Percentiles rank a stretch among this genome's conserved stretches.
These are phyloP conservation scores for Syngnathus floridae DNA, from an alignment of 2,113 vertebrate genomes.

Conservation along the genomic window DNA sequence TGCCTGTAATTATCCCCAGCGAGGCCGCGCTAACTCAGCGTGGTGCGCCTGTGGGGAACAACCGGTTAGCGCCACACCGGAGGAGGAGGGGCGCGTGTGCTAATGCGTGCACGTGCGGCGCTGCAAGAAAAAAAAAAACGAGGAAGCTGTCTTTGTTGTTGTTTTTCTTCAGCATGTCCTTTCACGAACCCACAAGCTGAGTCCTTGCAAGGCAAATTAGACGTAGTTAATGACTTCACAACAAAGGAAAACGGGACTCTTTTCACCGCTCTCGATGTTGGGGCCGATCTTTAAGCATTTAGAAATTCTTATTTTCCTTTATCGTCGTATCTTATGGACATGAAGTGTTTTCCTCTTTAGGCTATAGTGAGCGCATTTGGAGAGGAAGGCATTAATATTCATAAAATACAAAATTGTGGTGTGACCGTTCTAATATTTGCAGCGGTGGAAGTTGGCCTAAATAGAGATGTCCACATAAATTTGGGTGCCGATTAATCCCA, in stretches of 20 bases:
- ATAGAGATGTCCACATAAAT: too few species aligned
- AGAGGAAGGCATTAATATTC: too few species aligned
- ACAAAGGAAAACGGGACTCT: not conserved
- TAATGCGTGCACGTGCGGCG: not conserved
- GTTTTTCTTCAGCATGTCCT: constrained; percentile 11
- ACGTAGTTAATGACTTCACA: not conserved
- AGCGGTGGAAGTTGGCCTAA: too few species aligned
- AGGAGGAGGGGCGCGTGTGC: constrained; percentile 21
- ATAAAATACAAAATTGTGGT: too few species aligned
- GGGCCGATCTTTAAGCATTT: not conserved
- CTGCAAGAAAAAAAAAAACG: constrained; percentile 6
- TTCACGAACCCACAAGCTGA: constrained; percentile 2
- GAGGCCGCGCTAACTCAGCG: constrained; percentile 67
- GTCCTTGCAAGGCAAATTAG: not conserved
- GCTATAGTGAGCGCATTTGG: too few species aligned
- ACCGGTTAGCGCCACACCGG: constrained; percentile 54
- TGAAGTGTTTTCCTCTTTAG: too few species aligned
- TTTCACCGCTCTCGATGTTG: not conserved
- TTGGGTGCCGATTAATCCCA: too few species aligned
- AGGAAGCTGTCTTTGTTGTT: constrained; percentile 7
- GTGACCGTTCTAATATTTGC: too few species aligned
- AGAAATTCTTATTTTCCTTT: not conserved
- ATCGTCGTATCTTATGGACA: not conserved
- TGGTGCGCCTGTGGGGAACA: constrained; percentile 63
- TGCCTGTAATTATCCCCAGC: constrained; percentile 70